phyloP scores from a whole-genome alignment of 2,113 vertebrate genomes.

The Tyrannus savana region DNA sequence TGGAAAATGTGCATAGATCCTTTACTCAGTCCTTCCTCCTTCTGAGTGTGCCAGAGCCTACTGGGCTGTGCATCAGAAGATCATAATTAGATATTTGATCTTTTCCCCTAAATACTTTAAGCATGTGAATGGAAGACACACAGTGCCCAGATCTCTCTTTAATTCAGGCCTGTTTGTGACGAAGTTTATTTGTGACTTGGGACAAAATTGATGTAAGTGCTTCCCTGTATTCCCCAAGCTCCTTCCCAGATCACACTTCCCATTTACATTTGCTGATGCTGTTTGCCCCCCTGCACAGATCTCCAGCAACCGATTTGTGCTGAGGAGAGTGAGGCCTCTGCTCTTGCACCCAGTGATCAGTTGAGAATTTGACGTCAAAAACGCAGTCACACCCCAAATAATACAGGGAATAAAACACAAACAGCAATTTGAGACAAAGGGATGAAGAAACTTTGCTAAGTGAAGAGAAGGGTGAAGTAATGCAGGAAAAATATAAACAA shows the following conservation, averaged over 20 bases:
- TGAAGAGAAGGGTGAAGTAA: neutral
- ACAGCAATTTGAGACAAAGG: neutral
- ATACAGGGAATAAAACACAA: neutral
- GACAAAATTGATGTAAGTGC: neutral
- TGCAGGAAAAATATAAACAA: neutral
- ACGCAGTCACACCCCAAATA: neutral
- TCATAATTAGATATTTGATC: conserved; percentile 58
- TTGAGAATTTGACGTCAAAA: neutral
- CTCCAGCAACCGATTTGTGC: neutral
- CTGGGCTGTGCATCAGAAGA: conserved; percentile 49
- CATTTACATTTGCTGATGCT: neutral
- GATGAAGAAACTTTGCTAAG: neutral
- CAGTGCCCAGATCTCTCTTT: conserved; percentile 25
- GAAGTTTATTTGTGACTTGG: conserved; percentile 47
- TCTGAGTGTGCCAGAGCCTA: conserved; percentile 26
- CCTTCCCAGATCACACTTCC: neutral
- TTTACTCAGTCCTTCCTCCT: conserved; percentile 14
- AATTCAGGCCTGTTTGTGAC: neutral
- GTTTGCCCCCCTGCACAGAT: neutral
- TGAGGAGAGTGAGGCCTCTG: neutral
- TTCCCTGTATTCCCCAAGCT: conserved; percentile 15
- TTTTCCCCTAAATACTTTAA: conserved; percentile 28
- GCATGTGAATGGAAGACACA: neutral
- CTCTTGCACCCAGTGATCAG: neutral
- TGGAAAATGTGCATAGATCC: conserved; percentile 67